These are phyloP conservation scores for Endotricha flammealis DNA, from an alignment of 2,888 invertebrate species.

Conservation along the genomic window DNA sequence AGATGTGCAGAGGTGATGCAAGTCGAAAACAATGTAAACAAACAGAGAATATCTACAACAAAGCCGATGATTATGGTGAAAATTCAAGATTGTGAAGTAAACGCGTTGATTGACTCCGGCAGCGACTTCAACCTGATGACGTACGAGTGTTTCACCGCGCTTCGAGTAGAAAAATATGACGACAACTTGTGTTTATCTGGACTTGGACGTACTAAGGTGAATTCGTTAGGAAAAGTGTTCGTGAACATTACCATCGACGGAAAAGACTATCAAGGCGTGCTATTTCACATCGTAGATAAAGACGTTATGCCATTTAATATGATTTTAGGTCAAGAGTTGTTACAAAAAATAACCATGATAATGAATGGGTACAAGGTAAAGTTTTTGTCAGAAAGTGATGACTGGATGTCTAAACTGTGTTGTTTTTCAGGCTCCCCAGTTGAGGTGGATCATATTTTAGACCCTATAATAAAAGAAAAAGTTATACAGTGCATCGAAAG, in stretches of 20 bases:
- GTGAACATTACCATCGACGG: neutral
- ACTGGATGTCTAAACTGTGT: conserved; percentile 6
- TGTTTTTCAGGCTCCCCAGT: conserved; percentile 1
- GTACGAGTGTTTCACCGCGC: neutral
- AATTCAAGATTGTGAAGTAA: neutral
- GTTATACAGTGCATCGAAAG: conserved; percentile 12
- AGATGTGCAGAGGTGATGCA: neutral
- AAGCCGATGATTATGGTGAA: conserved; percentile 1
- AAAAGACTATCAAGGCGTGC: neutral
- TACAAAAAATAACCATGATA: conserved; percentile 7
- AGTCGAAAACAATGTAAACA: conserved; percentile 1
- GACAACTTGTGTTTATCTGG: neutral
- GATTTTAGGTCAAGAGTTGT: conserved; percentile 17
- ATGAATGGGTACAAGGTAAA: conserved; percentile 10
- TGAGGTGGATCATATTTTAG: conserved; percentile 1
- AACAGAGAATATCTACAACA: neutral
- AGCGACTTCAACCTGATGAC: conserved; percentile 2
- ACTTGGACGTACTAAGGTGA: conserved; percentile 1
- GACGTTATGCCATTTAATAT: conserved; percentile 15
- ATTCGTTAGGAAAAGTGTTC: neutral
- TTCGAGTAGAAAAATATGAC: neutral
- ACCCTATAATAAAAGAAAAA: conserved; percentile 11
- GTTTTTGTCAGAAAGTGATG: conserved; percentile 2
- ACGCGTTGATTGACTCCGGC: conserved; percentile 2
- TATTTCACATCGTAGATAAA: conserved; percentile 9